A percentile compares a stretch with the other conserved stretches of the same genome.
These are phyloP conservation scores for Esox masquinongy DNA, from an alignment of 2,797 vertebrate species.

Conservation along the genomic window DNA sequence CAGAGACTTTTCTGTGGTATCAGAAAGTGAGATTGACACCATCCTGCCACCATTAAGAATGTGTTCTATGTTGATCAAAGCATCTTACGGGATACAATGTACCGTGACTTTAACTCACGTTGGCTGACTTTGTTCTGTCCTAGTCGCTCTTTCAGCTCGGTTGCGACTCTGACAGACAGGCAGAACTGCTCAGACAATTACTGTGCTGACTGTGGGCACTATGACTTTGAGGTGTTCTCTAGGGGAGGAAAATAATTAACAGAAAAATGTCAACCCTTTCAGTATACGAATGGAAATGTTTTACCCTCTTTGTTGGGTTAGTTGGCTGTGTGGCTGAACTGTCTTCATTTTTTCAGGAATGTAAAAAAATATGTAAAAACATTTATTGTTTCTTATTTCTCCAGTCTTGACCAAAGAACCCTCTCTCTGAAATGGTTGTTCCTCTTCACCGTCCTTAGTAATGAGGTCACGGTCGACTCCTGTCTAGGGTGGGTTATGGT, in stretches of 20 bases:
- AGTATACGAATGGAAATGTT: not conserved
- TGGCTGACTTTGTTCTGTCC: not conserved
- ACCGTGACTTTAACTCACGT: not conserved
- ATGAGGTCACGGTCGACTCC: not conserved
- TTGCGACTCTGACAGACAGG: not conserved
- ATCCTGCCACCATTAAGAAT: constrained; percentile 14
- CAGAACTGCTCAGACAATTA: not conserved
- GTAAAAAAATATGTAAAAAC: not conserved
- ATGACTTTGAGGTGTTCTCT: constrained; percentile 17
- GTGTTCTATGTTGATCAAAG: constrained; percentile 6
- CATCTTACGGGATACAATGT: not conserved
- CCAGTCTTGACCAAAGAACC: not conserved
- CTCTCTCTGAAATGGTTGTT: not conserved
- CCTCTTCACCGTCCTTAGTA: not conserved
- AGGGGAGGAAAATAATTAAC: constrained; percentile 3
- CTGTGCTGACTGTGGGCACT: not conserved
- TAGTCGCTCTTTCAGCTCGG: not conserved
- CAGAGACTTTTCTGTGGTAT: no score
- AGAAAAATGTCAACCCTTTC: not conserved
- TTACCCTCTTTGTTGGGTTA: not conserved
- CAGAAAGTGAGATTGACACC: not conserved
- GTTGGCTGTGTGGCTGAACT: not conserved
- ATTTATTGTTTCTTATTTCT: not conserved
- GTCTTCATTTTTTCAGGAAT: not conserved
- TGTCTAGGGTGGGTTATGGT: not conserved